These are phyloP conservation scores for Ectobius pallidus DNA, from an alignment of 2,888 invertebrate species.

Conservation along the genomic window DNA sequence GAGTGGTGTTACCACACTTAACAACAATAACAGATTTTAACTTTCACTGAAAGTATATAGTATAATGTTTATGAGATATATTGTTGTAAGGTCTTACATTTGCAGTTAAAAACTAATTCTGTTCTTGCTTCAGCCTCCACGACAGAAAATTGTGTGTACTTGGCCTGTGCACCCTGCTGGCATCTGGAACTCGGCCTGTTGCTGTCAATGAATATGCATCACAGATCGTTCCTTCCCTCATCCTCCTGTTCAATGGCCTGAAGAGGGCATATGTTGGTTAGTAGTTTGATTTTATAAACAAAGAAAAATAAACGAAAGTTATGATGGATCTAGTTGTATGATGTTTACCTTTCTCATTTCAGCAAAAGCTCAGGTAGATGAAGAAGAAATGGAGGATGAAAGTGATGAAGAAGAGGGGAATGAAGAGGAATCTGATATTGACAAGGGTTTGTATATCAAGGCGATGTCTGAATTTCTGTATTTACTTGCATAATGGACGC, in stretches of 20 bases:
- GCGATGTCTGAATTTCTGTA: no score
- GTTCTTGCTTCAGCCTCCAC: slow-evolving; percentile 68
- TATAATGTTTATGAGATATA: no score
- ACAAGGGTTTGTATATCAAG: slow-evolving; percentile 65
- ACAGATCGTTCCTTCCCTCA: slow-evolving; percentile 85
- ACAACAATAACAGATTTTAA: no score
- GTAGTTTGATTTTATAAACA: slow-evolving; percentile 42
- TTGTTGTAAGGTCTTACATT: no score
- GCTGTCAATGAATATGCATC: slow-evolving; percentile 74
- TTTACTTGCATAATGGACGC: no score
- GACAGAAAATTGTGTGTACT: slow-evolving; percentile 94
- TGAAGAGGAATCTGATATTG: slow-evolving; percentile 74
- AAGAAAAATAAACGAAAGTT: not conserved
- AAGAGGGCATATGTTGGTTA: slow-evolving; percentile 87
- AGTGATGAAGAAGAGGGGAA: slow-evolving; percentile 78
- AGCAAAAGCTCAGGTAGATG: slow-evolving; percentile 78
- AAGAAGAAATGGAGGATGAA: no score
- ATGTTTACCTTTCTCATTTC: slow-evolving; percentile 36
- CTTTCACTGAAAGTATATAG: no score
- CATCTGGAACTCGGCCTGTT: slow-evolving; percentile 75
- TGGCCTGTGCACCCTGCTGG: slow-evolving; percentile 87
- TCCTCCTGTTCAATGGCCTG: slow-evolving; percentile 90
- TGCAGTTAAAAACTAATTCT: no score
- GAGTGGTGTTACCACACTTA: no score
- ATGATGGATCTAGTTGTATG: not conserved